Base-by-base conservation (phyloP, 2,797 vertebrate species). In the Aselliscus stoliczkanus region DNA sequence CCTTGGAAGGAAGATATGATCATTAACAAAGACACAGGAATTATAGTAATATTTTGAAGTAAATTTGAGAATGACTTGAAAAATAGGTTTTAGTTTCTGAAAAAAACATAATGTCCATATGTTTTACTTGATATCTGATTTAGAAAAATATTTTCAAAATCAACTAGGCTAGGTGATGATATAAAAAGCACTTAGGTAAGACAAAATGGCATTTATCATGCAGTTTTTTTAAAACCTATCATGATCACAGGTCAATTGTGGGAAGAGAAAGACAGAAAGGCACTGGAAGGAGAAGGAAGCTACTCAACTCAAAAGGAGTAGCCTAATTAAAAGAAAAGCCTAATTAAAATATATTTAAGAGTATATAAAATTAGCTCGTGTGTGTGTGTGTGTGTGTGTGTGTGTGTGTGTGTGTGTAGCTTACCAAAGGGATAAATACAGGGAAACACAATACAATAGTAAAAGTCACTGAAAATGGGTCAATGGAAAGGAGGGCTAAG, bases 81-180 rank as follows among this genome's bases (percentile, higher is more conserved):
- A 93, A 94, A 62, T 5, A 62, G 29, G 34, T 64, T 93, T 75
- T 90, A 84, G 18, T 9, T 34, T 90, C 85, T 58, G 69, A 95
- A 97, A 93, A 89, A n/a, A 92, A 91, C 4, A 85, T 25, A 80
- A 92, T n/a, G 15, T 14, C 44, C 7, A 73, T 70, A 37, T 58
- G 37, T 58, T 94, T 94, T 94, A 65, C 60, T 81, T 79, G 21
- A 42, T 82, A 94, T 15, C 20, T 67, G 76, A 94, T 56, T 95
- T 70, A 80, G 14, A 31, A 80, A 92, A 87, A 29, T 60, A 52
- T 75, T 47, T 94, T 90, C 18, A 69, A 93, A 90, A 77, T 67
- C 39, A 85, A 82, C 76, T 44, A 88, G 31, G 29, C 12, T 94
- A 60, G 18, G 80, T 34, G 14, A 72, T 60, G 12, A 70, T 62